phyloP scores from a whole-genome alignment of 2,888 invertebrate species.

The Aromia moschata region DNA sequence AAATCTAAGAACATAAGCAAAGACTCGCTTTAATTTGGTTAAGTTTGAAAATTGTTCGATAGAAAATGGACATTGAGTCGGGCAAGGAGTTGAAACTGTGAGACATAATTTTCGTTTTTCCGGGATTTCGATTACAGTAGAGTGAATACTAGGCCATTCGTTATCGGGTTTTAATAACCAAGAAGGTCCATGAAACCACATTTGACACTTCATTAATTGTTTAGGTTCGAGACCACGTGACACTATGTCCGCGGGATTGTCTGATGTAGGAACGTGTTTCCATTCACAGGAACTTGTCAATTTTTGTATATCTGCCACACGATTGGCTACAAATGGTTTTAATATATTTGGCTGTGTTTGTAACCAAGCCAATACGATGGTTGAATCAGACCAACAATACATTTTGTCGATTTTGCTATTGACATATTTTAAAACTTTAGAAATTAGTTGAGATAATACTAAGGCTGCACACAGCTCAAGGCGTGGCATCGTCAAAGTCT shows the following conservation, averaged over 20 bases:
- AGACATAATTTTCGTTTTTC: conserved; percentile 2
- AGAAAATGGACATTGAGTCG: conserved; percentile 6
- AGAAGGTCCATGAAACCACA: conserved; percentile 32
- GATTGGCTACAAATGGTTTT: conserved; percentile 32
- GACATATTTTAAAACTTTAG: conserved; percentile 14
- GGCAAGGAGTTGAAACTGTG: neutral
- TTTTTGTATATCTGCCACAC: conserved; percentile 32
- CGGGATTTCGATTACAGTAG: neutral
- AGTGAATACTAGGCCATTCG: neutral
- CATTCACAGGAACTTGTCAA: conserved; percentile 20
- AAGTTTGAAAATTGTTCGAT: conserved; percentile 27
- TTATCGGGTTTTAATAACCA: conserved; percentile 13
- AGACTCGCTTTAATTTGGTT: conserved; percentile 9
- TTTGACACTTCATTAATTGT: neutral
- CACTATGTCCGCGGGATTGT: conserved; percentile 31
- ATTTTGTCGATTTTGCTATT: conserved; percentile 12
- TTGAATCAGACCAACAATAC: conserved; percentile 31
- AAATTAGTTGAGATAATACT: conserved; percentile 22
- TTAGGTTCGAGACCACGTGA: conserved; percentile 18
- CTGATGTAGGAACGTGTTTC: conserved; percentile 25
- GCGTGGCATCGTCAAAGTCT: conserved; percentile 27
- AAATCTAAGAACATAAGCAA: conserved; percentile 26
- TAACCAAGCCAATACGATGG: conserved; percentile 31
- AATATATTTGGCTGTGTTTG: conserved; percentile 22
- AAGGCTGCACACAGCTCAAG: conserved; percentile 33